phyloP scores from a whole-genome alignment of 2,113 vertebrate species.

The Panthera uncia region DNA sequence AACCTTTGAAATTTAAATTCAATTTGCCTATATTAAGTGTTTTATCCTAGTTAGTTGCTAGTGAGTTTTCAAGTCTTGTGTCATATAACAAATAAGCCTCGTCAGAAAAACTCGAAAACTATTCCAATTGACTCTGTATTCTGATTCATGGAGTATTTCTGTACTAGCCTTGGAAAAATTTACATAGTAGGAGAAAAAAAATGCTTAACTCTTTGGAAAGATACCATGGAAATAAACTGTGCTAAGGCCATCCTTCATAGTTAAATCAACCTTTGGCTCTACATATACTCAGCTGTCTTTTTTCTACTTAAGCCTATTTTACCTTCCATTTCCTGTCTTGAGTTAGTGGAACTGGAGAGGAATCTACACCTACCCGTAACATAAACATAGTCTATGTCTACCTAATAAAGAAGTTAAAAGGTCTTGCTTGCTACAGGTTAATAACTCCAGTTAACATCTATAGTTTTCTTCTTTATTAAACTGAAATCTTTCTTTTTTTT shows the following conservation, averaged over 20 bases:
- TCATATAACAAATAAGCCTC: slow-evolving; percentile 28
- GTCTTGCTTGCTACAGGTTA: background rate
- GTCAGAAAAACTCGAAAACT: slow-evolving; percentile 46
- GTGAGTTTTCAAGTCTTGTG: slow-evolving; percentile 24
- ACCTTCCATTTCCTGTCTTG: background rate
- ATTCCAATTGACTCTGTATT: slow-evolving; percentile 25
- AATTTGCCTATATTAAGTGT: slow-evolving; percentile 23
- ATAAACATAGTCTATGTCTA: background rate
- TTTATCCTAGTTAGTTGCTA: slow-evolving; percentile 24
- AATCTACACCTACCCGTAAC: background rate
- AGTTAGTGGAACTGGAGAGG: background rate
- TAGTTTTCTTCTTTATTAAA: background rate
- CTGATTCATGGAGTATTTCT: slow-evolving; percentile 54
- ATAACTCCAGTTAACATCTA: background rate
- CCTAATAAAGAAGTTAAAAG: background rate
- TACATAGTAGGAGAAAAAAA: slow-evolving; percentile 63
- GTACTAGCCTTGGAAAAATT: slow-evolving; percentile 57
- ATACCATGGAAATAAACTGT: slow-evolving; percentile 59
- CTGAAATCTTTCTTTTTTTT: background rate
- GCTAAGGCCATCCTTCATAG: slow-evolving; percentile 21
- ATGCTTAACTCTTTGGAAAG: slow-evolving; percentile 56
- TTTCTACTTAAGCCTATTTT: background rate
- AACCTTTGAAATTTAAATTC: background rate
- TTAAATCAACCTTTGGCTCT: background rate
- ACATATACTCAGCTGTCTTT: background rate